Evolutionary conservation across 2,888 invertebrate species (phyloP).

Genomic region (Chaitophorus viminalis): DNA sequence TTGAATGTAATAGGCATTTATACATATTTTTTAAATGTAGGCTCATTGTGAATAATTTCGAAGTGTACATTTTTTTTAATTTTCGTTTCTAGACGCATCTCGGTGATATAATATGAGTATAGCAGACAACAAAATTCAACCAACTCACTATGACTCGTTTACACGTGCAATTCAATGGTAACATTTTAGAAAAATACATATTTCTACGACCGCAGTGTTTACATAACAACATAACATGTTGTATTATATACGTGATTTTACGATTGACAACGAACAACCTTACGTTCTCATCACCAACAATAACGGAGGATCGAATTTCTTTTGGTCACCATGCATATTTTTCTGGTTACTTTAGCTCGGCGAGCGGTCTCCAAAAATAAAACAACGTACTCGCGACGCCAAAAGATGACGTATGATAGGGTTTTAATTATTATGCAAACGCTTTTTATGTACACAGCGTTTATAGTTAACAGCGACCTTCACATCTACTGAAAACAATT

Average conservation of each 20-base stretch:
- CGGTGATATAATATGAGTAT: background rate
- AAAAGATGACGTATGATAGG: background rate
- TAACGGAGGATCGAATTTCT: background rate
- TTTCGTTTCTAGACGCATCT: no score
- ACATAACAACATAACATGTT: background rate
- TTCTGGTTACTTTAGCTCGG: background rate
- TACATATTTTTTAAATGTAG: no score
- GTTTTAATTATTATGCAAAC: background rate
- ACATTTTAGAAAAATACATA: background rate
- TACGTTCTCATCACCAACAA: no score
- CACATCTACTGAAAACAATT: background rate
- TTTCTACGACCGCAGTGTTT: background rate
- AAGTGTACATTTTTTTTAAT: no score
- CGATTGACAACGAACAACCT: background rate
- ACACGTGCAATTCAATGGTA: background rate
- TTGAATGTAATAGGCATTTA: no score
- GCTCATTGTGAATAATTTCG: no score
- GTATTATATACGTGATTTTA: background rate
- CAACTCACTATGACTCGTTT: background rate
- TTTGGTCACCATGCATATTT: background rate
- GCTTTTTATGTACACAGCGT: background rate
- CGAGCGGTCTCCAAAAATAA: slow-evolving; percentile 2
- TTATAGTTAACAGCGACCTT: background rate
- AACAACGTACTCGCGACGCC: background rate
- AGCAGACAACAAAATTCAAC: background rate